phyloP scores from a whole-genome alignment of 53 echinoderm and acorn worm species.

The Holothuria leucospilota region DNA sequence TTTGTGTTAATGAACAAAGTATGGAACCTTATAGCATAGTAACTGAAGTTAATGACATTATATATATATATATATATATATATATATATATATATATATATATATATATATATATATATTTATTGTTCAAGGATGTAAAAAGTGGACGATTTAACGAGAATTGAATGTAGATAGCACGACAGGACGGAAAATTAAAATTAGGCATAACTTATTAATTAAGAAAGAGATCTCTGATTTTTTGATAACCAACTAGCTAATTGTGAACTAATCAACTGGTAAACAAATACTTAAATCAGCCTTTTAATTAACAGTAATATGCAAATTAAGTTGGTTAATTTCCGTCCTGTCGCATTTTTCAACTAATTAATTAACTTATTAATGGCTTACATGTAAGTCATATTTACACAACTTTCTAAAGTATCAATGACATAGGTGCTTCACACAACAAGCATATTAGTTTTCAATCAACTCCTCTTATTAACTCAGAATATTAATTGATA shows the following conservation, averaged over 20 bases:
- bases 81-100: not conserved
- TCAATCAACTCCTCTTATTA: not conserved
- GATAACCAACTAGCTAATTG: not conserved
- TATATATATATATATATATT: not conserved
- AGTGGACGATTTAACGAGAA: not conserved
- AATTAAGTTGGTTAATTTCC: not conserved
- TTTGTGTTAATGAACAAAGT: not conserved
- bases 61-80: not conserved
- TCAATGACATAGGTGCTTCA: slow-evolving; percentile 1
- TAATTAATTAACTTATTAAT: slow-evolving; percentile 8
- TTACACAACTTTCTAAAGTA: not conserved
- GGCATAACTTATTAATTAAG: not conserved
- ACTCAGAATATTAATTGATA: not conserved
- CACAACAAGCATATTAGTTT: not conserved
- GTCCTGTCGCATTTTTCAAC: slow-evolving; percentile 2
- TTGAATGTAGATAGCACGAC: not conserved
- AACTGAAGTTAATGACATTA: not conserved
- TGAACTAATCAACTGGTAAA: not conserved
- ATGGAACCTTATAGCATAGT: not conserved
- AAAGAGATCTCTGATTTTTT: not conserved
- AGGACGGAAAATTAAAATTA: not conserved
- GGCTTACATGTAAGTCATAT: not conserved
- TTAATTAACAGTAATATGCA: not conserved
- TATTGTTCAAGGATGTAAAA: not conserved
- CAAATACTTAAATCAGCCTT: not conserved